Evolutionary conservation across 1,140 invertebrate genomes (phyloP).

Genomic region (Scylla paramamosain): DNA sequence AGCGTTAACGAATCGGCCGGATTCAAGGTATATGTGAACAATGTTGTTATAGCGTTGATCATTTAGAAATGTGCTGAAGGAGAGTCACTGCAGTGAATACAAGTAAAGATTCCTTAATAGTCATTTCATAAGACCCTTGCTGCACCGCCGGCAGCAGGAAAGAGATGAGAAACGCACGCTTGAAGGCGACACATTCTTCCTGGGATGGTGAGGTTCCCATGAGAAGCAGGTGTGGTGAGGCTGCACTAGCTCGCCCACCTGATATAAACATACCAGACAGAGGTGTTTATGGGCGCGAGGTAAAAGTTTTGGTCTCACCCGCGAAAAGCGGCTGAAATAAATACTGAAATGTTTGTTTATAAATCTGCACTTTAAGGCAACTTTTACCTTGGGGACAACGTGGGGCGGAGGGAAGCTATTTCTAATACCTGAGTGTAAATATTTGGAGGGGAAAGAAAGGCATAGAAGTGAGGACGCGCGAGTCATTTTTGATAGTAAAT

Average conservation of each 20-base stretch:
- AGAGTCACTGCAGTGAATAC: no score
- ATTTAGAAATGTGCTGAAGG: no score
- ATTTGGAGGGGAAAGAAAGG: background rate
- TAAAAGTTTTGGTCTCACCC: background rate
- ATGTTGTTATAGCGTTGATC: no score
- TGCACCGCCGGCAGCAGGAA: no score
- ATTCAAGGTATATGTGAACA: no score
- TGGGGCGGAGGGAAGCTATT: background rate
- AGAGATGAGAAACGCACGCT: background rate
- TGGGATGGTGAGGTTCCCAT: background rate
- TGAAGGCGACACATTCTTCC: background rate
- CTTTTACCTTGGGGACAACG: background rate
- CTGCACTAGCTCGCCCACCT: background rate
- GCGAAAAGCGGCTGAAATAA: background rate
- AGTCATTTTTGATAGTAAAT: background rate
- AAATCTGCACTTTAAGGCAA: background rate
- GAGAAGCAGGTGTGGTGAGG: background rate
- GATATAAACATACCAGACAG: background rate
- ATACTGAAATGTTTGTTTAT: slow-evolving; percentile 6
- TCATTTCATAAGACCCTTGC: no score
- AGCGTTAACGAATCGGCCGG: no score
- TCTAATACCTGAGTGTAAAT: background rate
- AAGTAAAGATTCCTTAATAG: no score
- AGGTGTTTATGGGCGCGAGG: background rate
- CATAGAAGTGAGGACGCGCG: background rate